Conservation (phyloP, 2,797 vertebrate species). For the Lindbergichthys nudifrons region DNA sequence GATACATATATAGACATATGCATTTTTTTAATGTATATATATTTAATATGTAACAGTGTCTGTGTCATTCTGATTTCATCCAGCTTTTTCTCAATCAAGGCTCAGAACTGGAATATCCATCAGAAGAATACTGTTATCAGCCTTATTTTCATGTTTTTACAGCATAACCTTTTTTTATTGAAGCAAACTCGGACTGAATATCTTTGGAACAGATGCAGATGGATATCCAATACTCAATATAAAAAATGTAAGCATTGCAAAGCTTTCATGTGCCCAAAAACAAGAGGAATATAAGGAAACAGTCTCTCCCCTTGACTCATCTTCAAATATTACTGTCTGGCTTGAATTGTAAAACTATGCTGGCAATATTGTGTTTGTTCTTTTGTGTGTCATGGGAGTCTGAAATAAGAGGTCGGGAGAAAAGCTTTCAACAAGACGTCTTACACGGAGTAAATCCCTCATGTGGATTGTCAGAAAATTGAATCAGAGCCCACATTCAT, state of each 20-base stretch:
- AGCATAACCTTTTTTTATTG: slow-evolving; percentile 7
- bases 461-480: slow-evolving; percentile 70
- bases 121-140: slow-evolving; percentile 7
- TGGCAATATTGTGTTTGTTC: slow-evolving; percentile 62
- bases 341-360: slow-evolving; percentile 51
- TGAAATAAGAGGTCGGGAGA: slow-evolving; percentile 55
- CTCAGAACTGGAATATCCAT: slow-evolving; percentile 11
- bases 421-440: slow-evolving; percentile 68
- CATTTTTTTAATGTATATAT: background rate
- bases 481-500: slow-evolving; percentile 71
- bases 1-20: too few species aligned
- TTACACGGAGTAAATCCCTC: slow-evolving; percentile 65
- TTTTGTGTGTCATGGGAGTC: slow-evolving; percentile 58
- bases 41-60: too few species aligned
- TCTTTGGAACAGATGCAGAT: slow-evolving; percentile 8
- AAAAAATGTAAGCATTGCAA: slow-evolving; percentile 11
- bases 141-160: slow-evolving; percentile 10
- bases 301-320: slow-evolving; percentile 36
- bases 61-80: background rate
- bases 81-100: slow-evolving; percentile 7
- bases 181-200: slow-evolving; percentile 8
- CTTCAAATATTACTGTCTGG: slow-evolving; percentile 41
- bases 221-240: background rate
- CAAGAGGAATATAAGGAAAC: slow-evolving; percentile 25
- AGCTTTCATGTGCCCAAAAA: slow-evolving; percentile 31